Evolutionary conservation across 2,888 invertebrate genomes (phyloP).

Genomic region (Gymnocheta viridis): DNA sequence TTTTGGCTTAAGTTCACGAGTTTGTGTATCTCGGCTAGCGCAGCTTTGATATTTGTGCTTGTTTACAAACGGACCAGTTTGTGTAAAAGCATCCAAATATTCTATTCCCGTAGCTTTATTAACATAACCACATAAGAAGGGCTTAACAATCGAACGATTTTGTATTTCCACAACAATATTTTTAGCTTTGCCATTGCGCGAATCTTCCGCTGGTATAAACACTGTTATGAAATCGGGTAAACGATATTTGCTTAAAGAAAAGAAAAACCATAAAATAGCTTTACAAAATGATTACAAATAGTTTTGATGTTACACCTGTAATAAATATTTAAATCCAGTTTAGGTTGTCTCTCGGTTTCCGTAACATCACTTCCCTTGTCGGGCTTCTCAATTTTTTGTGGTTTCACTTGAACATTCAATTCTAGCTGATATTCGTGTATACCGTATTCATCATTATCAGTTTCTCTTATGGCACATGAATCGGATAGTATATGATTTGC

Average conservation of each 20-base stretch:
- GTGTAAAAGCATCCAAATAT: conserved; percentile 92
- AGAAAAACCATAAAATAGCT: background rate
- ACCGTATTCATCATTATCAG: conserved; percentile 78
- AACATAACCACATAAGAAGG: conserved; percentile 90
- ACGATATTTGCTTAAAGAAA: conserved; percentile 78
- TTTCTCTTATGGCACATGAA: conserved; percentile 75
- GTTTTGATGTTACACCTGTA: conserved; percentile 77
- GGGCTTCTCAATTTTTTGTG: background rate
- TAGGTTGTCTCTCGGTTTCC: conserved; percentile 56
- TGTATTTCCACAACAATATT: conserved; percentile 85
- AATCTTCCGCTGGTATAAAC: conserved; percentile 82
- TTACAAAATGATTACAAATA: background rate
- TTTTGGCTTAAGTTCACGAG: conserved; percentile 81
- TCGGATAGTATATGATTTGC: conserved; percentile 80
- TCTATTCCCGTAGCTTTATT: conserved; percentile 87
- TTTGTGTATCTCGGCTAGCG: conserved; percentile 85
- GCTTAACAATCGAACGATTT: conserved; percentile 86
- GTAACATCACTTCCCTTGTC: conserved; percentile 13
- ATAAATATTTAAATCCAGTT: conserved; percentile 79
- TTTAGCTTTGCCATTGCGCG: conserved; percentile 78
- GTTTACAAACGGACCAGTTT: conserved; percentile 84
- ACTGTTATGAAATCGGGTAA: conserved; percentile 84
- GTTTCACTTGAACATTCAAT: conserved; percentile 40
- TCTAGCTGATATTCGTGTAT: conserved; percentile 78
- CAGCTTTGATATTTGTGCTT: conserved; percentile 75